These are phyloP conservation scores for Colistium nudipinnis DNA, from an alignment of 2,113 vertebrate species.

Conservation along the genomic window DNA sequence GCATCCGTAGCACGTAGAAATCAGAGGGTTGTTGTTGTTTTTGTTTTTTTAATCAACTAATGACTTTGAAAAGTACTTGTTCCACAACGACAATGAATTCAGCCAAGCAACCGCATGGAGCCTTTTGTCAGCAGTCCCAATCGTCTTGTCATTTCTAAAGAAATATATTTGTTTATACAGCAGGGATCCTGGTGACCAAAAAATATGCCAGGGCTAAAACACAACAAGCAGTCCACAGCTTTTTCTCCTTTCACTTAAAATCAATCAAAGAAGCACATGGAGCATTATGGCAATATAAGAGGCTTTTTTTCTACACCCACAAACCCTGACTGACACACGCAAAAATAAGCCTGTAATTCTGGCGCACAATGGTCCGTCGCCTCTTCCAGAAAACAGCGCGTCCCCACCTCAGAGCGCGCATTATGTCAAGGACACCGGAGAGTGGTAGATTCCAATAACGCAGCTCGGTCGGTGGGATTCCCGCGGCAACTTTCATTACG, in stretches of 20 bases:
- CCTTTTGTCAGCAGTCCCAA: conserved; percentile 66
- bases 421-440: conserved; percentile 31
- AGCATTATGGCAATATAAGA: conserved; percentile 49
- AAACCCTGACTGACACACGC: conserved; percentile 63
- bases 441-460: conserved; percentile 70
- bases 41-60: too few species aligned
- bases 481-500: conserved; percentile 50
- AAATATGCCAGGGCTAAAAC: too few species aligned
- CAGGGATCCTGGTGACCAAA: too few species aligned
- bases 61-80: conserved; percentile 77
- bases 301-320: conserved; percentile 75
- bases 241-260: conserved; percentile 4
- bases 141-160: too few species aligned
- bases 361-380: conserved; percentile 6
- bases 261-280: conserved; percentile 19
- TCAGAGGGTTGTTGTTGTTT: conserved; percentile 79
- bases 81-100: conserved; percentile 77
- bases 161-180: not conserved
- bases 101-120: conserved; percentile 64
- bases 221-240: not conserved
- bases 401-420: conserved; percentile 16
- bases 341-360: conserved; percentile 52
- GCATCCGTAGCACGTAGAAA: conserved; percentile 56
- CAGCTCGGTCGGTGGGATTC: conserved; percentile 24
- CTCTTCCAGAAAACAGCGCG: conserved; percentile 22